phyloP scores from a whole-genome alignment of 1,140 invertebrate species.

The Cydia fagiglandana region DNA sequence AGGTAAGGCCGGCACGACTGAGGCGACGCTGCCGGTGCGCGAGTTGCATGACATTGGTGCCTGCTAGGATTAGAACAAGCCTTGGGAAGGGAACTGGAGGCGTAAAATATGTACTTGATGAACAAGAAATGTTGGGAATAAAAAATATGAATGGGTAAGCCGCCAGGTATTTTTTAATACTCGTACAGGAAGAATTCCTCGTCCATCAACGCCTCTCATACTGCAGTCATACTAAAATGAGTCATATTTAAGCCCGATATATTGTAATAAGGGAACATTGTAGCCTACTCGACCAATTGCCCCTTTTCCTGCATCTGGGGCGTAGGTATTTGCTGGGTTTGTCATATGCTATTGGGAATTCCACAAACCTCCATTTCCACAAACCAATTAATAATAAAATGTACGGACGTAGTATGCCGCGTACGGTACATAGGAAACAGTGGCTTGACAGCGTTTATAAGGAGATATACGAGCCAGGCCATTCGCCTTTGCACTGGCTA shows the following conservation, averaged over 20 bases:
- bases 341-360: not conserved
- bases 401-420: not conserved
- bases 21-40: conserved; percentile 60
- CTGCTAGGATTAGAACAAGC: conserved; percentile 37
- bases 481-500: conserved; percentile 11
- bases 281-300: too few relatives aligned
- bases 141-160: too few relatives aligned
- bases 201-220: too few relatives aligned
- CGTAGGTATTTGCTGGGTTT: too few relatives aligned
- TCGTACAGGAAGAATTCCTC: too few relatives aligned
- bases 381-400: too few relatives aligned
- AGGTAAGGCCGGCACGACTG: conserved; percentile 46
- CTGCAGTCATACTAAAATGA: too few relatives aligned
- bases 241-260: too few relatives aligned
- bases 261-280: too few relatives aligned
- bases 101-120: not conserved
- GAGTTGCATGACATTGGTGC: conserved; percentile 54
- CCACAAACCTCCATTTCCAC: not conserved
- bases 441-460: conserved; percentile 24
- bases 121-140: not conserved
- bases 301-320: too few relatives aligned
- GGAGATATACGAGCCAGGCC: conserved; percentile 12
- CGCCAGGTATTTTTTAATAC: too few relatives aligned
- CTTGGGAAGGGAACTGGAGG: conserved; percentile 19
- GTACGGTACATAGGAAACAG: not conserved